These are phyloP conservation scores for Cebidichthys violaceus DNA, from an alignment of 2,113 vertebrate species.

Conservation along the genomic window DNA sequence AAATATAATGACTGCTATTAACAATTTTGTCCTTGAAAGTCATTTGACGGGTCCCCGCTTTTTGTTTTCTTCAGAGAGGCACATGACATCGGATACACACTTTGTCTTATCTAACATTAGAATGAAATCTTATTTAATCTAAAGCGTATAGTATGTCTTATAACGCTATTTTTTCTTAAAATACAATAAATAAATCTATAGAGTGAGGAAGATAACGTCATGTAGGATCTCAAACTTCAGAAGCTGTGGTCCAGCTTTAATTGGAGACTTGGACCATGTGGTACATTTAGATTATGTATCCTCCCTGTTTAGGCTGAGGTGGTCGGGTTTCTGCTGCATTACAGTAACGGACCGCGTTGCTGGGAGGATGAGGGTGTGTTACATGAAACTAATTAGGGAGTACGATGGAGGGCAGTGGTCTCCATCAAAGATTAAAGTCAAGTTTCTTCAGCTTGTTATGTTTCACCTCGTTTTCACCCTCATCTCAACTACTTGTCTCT, in stretches of 20 bases:
- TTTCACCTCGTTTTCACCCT: slow-evolving; percentile 16
- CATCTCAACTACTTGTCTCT: not conserved
- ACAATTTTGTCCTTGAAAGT: slow-evolving; percentile 24
- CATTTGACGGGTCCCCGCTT: not conserved
- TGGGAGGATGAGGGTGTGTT: slow-evolving; percentile 1
- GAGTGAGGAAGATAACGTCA: not conserved
- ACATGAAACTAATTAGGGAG: slow-evolving; percentile 28
- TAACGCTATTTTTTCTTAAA: not conserved
- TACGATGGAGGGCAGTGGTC: slow-evolving; percentile 2
- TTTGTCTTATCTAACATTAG: not conserved
- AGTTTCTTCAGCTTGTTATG: not conserved
- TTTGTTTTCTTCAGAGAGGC: not conserved
- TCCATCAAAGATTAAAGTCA: slow-evolving; percentile 28
- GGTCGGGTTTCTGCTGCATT: slow-evolving; percentile 12
- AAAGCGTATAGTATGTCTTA: not conserved
- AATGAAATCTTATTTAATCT: not conserved
- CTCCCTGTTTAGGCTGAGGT: not conserved
- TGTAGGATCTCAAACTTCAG: not conserved
- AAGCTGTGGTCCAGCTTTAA: not conserved
- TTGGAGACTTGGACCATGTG: slow-evolving; percentile 2
- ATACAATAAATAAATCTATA: not conserved
- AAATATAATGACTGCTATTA: slow-evolving; percentile 11
- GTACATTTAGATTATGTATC: not conserved
- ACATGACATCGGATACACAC: too few relatives aligned
- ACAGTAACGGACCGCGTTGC: slow-evolving; percentile 10